Base-by-base conservation (phyloP, 2,888 invertebrate species). In the Halocaridina rubra region DNA sequence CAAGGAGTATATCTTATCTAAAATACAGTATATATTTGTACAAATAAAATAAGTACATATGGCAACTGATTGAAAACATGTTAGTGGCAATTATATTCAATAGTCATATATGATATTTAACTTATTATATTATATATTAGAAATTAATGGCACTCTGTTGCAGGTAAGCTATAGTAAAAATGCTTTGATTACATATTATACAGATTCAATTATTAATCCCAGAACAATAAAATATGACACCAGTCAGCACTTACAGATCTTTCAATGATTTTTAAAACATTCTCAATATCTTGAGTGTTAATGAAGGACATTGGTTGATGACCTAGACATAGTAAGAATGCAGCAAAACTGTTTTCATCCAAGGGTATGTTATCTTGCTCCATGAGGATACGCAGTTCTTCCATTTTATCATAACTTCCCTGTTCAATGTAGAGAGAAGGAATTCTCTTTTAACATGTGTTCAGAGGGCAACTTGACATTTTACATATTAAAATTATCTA, bases 331-430 rank as follows among this genome's bases (percentile, higher is more conserved):
- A 33, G 59, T 4, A 86, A 39, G 10, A 82, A 22, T 19, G 33
- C 16, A 4, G 76, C 69, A 67, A 22, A 86, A 4, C 46, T 80
- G 16, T 75, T 53, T 22, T 39, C 79, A 67, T 79, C 53, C 27
- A 59, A 19, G n/a, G 19, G 13, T 24, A 86, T 64, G 29, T 22
- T 27, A 32, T 86, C 86, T 39, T 79, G 79, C n/a, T 76, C n/a
- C 53, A 86, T 19, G 30, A 30, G 71, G 16, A 39, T 75, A 59
- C 74, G 59, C 24, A 82, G 46, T 27, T 82, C 80, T 33, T 74
- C 74, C 84, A 84, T 84, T 32, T 67, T 84, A n/a, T 19, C 72
- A 7, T 39, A 74, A 61, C 79, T 79, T 8, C 72, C 71, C 78
- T 77, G 71, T 1, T 57, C 53, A 22, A 61, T 10, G 5, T 16